Evolutionary conservation across 2,888 invertebrate species (phyloP).

Genomic region (Lagria hirta): DNA sequence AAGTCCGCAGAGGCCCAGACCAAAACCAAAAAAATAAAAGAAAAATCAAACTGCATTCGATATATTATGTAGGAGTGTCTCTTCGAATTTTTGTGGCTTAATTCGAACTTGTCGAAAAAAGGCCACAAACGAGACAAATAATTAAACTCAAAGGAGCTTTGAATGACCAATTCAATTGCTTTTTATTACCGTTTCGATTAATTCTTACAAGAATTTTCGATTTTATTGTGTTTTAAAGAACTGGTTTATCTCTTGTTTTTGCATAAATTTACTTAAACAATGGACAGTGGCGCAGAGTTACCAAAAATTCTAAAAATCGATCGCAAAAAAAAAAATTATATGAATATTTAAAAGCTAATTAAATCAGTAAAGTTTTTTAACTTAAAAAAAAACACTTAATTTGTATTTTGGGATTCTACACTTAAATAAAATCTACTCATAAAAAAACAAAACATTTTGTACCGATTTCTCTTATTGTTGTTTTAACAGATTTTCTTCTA

Average conservation of each 20-base stretch:
- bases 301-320: too few relatives aligned
- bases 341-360: too few relatives aligned
- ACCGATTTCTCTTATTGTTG: too few relatives aligned
- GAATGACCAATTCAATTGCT: conserved; percentile 2
- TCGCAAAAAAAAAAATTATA: too few relatives aligned
- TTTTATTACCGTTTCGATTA: conserved; percentile 15
- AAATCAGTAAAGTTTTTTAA: too few relatives aligned
- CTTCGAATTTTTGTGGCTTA: conserved; percentile 30
- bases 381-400: too few relatives aligned
- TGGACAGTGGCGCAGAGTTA: conserved; percentile 6
- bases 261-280: conserved; percentile 13
- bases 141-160: too few relatives aligned
- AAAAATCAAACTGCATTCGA: conserved; percentile 28
- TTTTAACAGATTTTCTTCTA: too few relatives aligned
- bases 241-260: conserved; percentile 20
- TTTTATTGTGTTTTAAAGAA: conserved; percentile 22
- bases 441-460: too few relatives aligned
- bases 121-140: conserved; percentile 4
- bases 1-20: conserved; percentile 23
- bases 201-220: conserved; percentile 25
- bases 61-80: conserved; percentile 34
- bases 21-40: conserved; percentile 22
- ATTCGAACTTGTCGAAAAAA: conserved; percentile 15
- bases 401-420: too few relatives aligned
- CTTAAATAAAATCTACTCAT: too few relatives aligned